phyloP scores from a whole-genome alignment of 2,888 invertebrate species.

The Disparrhopalites patrizii region DNA sequence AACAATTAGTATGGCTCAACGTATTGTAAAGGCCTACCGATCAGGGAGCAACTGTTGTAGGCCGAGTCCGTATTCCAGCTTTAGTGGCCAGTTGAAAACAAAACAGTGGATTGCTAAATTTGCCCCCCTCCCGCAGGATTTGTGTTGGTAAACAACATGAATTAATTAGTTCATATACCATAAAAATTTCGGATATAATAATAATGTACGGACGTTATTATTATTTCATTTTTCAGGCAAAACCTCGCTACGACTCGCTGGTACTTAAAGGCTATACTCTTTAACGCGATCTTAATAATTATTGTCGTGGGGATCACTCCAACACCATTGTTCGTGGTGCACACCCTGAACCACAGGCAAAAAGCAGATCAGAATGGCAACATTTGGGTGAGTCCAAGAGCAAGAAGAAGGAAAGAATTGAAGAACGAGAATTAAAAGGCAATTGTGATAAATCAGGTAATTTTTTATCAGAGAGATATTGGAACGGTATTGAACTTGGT shows the following conservation, averaged over 20 bases:
- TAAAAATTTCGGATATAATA: too few relatives aligned
- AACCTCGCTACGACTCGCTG: conserved; percentile 80
- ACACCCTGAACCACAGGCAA: conserved; percentile 65
- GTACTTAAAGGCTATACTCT: conserved; percentile 76
- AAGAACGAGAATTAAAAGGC: neutral
- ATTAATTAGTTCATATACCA: too few relatives aligned
- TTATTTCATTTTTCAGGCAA: conserved; percentile 62
- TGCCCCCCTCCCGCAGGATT: conserved; percentile 87
- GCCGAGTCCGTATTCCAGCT: conserved; percentile 55
- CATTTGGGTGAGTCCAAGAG: neutral
- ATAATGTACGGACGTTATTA: too few relatives aligned
- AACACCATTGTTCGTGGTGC: conserved; percentile 86
- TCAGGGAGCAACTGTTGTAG: conserved; percentile 51
- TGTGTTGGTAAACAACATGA: conserved; percentile 79
- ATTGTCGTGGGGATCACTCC: conserved; percentile 86
- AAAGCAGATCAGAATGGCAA: neutral
- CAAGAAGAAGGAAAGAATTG: too few relatives aligned
- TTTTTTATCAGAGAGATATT: too few relatives aligned
- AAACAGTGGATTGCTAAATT: conserved; percentile 77
- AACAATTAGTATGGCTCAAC: conserved; percentile 52
- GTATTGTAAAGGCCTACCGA: conserved; percentile 51
- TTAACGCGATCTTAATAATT: conserved; percentile 74
- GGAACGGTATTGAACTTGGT: too few relatives aligned
- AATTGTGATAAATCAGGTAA: too few relatives aligned
- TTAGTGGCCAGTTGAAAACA: conserved; percentile 55